phyloP scores from a whole-genome alignment of 1,140 invertebrate genomes.

The Temnothorax nylanderi region DNA sequence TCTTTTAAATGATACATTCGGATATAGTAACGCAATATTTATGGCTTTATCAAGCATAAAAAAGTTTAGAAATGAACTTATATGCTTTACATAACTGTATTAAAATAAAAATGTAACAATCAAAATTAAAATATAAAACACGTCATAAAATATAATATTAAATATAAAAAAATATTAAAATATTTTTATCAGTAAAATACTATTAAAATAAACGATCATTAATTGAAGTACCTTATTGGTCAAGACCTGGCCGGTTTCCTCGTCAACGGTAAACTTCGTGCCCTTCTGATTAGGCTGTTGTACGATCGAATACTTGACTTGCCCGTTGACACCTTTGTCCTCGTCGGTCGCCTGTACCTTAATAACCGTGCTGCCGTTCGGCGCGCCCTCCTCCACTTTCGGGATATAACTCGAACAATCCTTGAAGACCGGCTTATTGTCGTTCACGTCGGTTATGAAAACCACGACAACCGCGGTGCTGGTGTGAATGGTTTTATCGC shows the following conservation, averaged over 20 bases:
- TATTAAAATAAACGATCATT: not conserved
- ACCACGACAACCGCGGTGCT: constrained; percentile 98
- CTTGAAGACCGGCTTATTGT: constrained; percentile 97
- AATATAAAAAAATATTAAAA: not conserved
- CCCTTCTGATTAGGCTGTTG: constrained; percentile 98
- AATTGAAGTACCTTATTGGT: constrained; percentile 92
- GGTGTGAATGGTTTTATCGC: constrained; percentile 94
- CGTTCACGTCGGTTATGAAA: constrained; percentile 98
- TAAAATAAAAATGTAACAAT: not conserved
- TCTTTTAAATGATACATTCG: not conserved
- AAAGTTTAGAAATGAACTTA: not conserved
- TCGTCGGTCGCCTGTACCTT: constrained; percentile 97
- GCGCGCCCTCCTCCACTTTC: constrained; percentile 96
- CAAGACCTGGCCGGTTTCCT: constrained; percentile 96
- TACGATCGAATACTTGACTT: constrained; percentile 97
- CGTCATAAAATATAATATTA: not conserved
- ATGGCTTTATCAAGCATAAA: not conserved
- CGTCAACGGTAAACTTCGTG: constrained; percentile 97
- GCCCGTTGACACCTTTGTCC: constrained; percentile 97
- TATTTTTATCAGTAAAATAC: too few relatives aligned
- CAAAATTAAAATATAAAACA: not conserved
- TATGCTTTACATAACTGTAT: not conserved
- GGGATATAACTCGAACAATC: constrained; percentile 95
- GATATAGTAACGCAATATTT: not conserved
- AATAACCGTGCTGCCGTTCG: constrained; percentile 96